Percentiles rank a stretch among this genome's conserved stretches.
Evolutionary conservation across 2,797 vertebrate genomes (phyloP).

Genomic region (Intellagama lesueurii): DNA sequence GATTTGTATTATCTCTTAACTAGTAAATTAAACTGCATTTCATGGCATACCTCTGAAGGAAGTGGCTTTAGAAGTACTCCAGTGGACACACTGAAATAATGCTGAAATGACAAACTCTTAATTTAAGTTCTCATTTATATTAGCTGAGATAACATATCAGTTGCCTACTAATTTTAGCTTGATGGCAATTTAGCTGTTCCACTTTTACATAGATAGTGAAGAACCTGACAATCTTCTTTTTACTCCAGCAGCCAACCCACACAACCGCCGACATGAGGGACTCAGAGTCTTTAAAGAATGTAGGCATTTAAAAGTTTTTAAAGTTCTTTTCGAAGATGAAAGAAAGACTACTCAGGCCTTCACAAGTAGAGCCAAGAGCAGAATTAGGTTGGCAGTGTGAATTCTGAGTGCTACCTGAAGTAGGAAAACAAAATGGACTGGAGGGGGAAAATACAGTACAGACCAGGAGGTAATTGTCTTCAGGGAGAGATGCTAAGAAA

Average conservation of each 20-base stretch:
- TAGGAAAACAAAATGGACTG: neutral
- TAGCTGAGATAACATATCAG: slow-evolving; percentile 6
- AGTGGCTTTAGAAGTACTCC: neutral
- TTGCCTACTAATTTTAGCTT: slow-evolving; percentile 12
- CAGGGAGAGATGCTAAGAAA: too few relatives aligned
- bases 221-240: neutral
- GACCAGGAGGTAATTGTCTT: neutral
- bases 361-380: neutral
- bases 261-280: neutral
- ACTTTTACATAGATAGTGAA: neutral
- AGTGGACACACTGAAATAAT: neutral
- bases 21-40: neutral
- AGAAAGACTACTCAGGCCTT: neutral
- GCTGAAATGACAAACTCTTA: slow-evolving; percentile 15
- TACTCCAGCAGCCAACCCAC: slow-evolving; percentile 4
- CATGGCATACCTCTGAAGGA: neutral
- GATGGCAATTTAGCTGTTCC: slow-evolving; percentile 19
- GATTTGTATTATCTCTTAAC: neutral
- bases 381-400: neutral
- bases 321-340: neutral
- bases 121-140: neutral
- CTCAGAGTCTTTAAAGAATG: neutral
- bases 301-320: neutral
- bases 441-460: too few relatives aligned
- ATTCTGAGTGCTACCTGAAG: neutral